phyloP scores from a whole-genome alignment of 2,797 vertebrate genomes.

The Megaceryle alcyon region DNA sequence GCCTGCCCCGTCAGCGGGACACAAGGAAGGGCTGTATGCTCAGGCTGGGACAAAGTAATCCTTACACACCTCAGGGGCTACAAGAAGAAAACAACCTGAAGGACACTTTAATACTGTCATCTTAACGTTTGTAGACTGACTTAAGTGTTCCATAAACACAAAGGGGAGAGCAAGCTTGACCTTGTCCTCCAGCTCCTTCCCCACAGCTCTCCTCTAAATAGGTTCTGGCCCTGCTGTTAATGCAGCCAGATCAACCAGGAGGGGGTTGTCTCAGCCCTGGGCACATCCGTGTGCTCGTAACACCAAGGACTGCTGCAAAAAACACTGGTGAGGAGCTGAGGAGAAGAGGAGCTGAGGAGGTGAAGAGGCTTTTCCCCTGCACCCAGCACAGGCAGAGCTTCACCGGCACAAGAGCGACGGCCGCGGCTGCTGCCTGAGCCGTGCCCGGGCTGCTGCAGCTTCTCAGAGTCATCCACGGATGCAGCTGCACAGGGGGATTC shows the following conservation, averaged over 20 bases:
- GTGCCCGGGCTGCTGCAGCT: accelerated
- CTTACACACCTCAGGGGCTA: neutral
- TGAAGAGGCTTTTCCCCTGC: neutral
- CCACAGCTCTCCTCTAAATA: neutral
- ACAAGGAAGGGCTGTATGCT: neutral
- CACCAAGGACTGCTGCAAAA: neutral
- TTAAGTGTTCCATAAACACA: neutral
- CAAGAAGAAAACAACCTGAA: neutral
- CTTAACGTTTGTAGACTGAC: neutral
- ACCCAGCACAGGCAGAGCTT: neutral
- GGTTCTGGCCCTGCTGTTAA: neutral
- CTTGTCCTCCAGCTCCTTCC: neutral
- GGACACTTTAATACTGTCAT: neutral
- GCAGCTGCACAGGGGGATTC: neutral
- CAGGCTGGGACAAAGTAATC: neutral
- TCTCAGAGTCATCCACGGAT: accelerated
- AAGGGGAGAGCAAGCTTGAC: neutral
- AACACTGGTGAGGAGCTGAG: accelerated
- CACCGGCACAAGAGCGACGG: accelerated
- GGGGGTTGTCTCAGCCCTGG: neutral
- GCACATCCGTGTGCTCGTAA: accelerated
- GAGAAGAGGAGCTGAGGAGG: neutral
- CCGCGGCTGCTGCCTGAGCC: accelerated
- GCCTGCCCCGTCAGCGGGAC: no score
- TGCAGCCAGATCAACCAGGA: neutral